These are phyloP conservation scores for Agonopterix alstromeriana DNA, from an alignment of 2,888 invertebrate genomes.

Conservation along the genomic window DNA sequence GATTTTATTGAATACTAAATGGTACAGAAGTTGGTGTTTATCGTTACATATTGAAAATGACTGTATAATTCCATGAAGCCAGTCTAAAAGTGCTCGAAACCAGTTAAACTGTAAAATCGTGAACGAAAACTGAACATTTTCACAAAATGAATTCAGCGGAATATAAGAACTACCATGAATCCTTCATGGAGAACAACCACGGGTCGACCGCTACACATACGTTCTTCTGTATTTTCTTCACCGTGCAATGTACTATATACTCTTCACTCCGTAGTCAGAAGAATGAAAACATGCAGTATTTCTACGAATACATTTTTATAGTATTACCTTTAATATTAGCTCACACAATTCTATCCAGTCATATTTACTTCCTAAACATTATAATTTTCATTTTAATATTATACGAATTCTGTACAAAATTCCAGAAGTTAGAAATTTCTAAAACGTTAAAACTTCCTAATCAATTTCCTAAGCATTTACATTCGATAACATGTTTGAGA, in stretches of 20 bases:
- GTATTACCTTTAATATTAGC: slow-evolving; percentile 73
- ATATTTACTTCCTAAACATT: slow-evolving; percentile 44
- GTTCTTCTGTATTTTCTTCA: slow-evolving; percentile 54
- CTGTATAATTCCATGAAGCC: neutral
- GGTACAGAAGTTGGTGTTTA: neutral
- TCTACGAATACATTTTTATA: slow-evolving; percentile 74
- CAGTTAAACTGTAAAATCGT: neutral
- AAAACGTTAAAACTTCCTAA: slow-evolving; percentile 23
- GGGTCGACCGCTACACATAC: slow-evolving; percentile 73
- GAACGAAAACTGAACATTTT: neutral
- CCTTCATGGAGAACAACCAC: slow-evolving; percentile 72
- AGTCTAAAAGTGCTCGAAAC: neutral
- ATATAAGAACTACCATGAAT: slow-evolving; percentile 69
- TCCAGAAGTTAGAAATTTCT: slow-evolving; percentile 11
- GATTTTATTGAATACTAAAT: neutral
- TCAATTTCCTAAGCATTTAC: slow-evolving; percentile 29
- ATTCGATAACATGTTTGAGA: slow-evolving; percentile 80
- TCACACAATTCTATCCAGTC: slow-evolving; percentile 68
- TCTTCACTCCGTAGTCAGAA: slow-evolving; percentile 28
- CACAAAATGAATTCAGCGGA: slow-evolving; percentile 39
- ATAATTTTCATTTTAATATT: slow-evolving; percentile 28
- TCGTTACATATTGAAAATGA: neutral
- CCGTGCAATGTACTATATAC: slow-evolving; percentile 47
- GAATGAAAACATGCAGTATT: slow-evolving; percentile 32
- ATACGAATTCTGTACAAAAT: slow-evolving; percentile 19